phyloP scores from a whole-genome alignment of 2,113 vertebrate genomes.

The Pitta sordida region DNA sequence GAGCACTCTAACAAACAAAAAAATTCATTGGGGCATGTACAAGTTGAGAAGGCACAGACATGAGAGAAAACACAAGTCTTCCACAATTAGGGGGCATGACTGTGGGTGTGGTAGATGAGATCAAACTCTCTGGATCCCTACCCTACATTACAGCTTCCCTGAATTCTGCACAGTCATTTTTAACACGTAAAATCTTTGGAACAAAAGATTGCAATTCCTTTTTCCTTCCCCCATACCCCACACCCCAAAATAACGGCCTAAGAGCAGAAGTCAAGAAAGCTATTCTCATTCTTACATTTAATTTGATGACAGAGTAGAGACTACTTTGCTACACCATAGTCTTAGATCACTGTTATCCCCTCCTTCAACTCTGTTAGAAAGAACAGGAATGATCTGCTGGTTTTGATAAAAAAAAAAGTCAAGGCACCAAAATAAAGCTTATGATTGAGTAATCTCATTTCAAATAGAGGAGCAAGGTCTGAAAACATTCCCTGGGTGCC shows the following conservation, averaged over 20 bases:
- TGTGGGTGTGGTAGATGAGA: neutral
- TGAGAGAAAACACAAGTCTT: neutral
- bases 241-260: neutral
- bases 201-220: neutral
- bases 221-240: neutral
- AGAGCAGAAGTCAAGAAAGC: neutral
- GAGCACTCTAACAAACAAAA: neutral
- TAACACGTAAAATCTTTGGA: neutral
- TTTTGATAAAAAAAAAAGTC: neutral
- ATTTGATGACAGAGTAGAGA: neutral
- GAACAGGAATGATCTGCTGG: neutral
- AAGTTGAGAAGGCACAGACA: neutral
- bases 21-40: neutral
- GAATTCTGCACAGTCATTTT: neutral
- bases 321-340: neutral
- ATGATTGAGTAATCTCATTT: neutral
- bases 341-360: neutral
- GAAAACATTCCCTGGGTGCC: neutral
- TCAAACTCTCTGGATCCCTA: neutral
- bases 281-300: neutral
- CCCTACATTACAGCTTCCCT: neutral
- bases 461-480: neutral
- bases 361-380: neutral
- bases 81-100: neutral
- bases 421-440: neutral